Evolutionary conservation across 2,113 vertebrate species (phyloP).

Genomic region (Caracal caracal): DNA sequence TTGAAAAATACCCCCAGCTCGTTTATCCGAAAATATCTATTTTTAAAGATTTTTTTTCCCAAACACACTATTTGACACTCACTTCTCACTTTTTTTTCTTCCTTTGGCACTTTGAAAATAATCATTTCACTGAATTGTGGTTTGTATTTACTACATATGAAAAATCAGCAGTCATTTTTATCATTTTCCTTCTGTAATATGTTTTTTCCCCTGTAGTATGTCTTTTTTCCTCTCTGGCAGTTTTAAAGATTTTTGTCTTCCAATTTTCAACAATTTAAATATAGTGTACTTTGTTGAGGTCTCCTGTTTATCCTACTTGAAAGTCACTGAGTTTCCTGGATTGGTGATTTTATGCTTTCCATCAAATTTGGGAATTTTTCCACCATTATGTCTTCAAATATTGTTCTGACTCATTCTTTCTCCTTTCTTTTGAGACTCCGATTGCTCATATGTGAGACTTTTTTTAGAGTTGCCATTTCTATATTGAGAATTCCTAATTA

Average conservation of each 20-base stretch:
- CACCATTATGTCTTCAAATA: neutral
- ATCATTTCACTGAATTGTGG: neutral
- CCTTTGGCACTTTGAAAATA: neutral
- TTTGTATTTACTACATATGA: neutral
- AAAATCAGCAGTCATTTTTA: neutral
- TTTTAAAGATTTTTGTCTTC: constrained; percentile 2
- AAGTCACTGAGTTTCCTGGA: neutral
- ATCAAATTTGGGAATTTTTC: neutral
- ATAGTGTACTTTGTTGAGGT: neutral
- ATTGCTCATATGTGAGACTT: neutral
- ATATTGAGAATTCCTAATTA: neutral
- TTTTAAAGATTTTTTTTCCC: neutral
- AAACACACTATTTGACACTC: neutral
- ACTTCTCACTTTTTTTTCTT: neutral
- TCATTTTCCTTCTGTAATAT: neutral
- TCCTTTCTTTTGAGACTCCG: neutral
- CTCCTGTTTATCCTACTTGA: neutral
- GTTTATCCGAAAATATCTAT: neutral
- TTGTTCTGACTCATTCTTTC: neutral
- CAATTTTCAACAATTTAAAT: neutral
- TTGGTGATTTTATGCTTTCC: neutral
- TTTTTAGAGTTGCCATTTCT: neutral
- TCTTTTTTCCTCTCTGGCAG: neutral
- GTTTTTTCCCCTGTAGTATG: neutral
- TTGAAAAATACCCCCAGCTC: neutral